phyloP scores from a whole-genome alignment of 1,140 invertebrate genomes.

The Schlechtendalia chinensis region DNA sequence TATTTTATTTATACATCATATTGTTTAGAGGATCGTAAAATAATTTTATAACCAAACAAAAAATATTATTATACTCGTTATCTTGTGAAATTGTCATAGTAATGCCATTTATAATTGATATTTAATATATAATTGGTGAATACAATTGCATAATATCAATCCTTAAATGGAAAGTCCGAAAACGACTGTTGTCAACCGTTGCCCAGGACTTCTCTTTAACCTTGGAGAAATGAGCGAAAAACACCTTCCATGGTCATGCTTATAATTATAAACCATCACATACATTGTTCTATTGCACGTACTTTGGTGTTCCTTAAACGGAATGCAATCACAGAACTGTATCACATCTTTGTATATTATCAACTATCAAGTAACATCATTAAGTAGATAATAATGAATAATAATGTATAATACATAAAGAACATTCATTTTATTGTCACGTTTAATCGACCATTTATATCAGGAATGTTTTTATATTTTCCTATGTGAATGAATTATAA shows the following conservation, averaged over 20 bases:
- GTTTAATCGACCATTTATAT: not conserved
- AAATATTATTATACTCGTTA: constrained; percentile 15
- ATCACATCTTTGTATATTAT: not conserved
- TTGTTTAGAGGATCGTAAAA: no score
- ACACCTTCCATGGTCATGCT: constrained; percentile 33
- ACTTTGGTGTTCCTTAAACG: not conserved
- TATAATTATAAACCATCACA: constrained; percentile 14
- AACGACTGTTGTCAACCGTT: constrained; percentile 21
- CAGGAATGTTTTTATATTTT: not conserved
- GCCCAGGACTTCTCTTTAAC: constrained; percentile 18
- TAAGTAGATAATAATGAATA: not conserved
- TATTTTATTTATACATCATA: no score
- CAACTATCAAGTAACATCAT: not conserved
- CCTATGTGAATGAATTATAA: not conserved
- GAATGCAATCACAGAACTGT: constrained; percentile 5
- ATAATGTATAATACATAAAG: constrained; percentile 1
- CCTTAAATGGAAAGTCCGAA: constrained; percentile 36
- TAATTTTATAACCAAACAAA: not conserved
- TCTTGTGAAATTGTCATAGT: not conserved
- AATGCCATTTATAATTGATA: constrained; percentile 5
- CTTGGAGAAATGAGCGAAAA: constrained; percentile 37
- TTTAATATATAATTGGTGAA: not conserved
- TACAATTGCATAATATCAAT: constrained; percentile 14
- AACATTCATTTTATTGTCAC: not conserved
- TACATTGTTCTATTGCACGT: not conserved